Percentiles rank a stretch among this genome's conserved stretches.
phyloP scores from a whole-genome alignment of 2,797 vertebrate genomes.

The Characodon lateralis region DNA sequence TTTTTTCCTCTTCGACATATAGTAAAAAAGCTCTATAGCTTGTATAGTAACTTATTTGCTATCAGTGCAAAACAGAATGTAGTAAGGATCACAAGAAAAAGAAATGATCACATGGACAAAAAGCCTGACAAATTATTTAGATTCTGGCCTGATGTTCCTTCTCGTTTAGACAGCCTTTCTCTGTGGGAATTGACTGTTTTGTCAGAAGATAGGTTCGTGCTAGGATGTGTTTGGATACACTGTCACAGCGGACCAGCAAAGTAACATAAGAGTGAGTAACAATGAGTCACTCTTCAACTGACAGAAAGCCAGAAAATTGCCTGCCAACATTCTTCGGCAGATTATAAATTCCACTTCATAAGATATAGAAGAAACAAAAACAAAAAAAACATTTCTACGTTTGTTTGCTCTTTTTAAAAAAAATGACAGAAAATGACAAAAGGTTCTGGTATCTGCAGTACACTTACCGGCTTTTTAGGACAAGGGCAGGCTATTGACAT shows the following conservation, averaged over 20 bases:
- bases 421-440: background rate
- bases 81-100: background rate
- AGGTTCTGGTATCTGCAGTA: background rate
- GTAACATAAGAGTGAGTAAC: constrained; percentile 31
- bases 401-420: background rate
- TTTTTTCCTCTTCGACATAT: background rate
- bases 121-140: too few species aligned
- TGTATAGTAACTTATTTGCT: background rate
- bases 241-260: background rate
- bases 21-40: background rate
- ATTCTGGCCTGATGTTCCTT: background rate
- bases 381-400: background rate
- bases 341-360: constrained; percentile 5
- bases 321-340: constrained; percentile 39
- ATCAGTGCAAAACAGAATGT: background rate
- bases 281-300: constrained; percentile 42
- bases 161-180: background rate
- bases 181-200: background rate
- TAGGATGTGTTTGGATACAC: constrained; percentile 19
- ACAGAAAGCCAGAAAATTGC: constrained; percentile 8
- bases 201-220: constrained; percentile 12
- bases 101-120: background rate
- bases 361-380: constrained; percentile 1
- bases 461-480: constrained; percentile 44
- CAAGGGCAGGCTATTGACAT: constrained; percentile 35